Percentiles rank a stretch among this genome's conserved stretches.
These are phyloP conservation scores for Brotula barbata DNA, from an alignment of 2,797 vertebrate species.

Conservation along the genomic window DNA sequence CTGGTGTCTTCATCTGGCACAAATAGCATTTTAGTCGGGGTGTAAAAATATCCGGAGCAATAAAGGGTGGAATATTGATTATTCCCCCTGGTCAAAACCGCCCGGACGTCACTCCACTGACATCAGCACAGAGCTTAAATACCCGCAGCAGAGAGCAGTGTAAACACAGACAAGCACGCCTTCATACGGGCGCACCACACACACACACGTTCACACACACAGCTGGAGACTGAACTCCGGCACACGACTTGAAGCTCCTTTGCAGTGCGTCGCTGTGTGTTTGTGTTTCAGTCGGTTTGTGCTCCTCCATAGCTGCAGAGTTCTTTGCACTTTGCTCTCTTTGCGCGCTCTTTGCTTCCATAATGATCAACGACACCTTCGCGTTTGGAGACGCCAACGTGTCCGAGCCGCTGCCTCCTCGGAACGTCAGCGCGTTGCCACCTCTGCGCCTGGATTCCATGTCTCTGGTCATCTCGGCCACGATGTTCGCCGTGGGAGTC, in stretches of 20 bases:
- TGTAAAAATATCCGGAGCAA: neutral
- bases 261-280: neutral
- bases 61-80: conserved; percentile 14
- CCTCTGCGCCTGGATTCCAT: conserved; percentile 71
- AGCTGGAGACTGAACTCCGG: neutral
- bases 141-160: conserved; percentile 39
- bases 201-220: conserved; percentile 1
- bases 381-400: conserved; percentile 58
- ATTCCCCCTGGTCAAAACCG: neutral
- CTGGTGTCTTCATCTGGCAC: neutral
- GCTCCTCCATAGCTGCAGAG: neutral
- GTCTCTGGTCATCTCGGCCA: conserved; percentile 79
- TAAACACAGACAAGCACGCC: conserved; percentile 39
- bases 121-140: conserved; percentile 70
- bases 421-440: conserved; percentile 56
- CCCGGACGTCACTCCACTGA: conserved; percentile 66
- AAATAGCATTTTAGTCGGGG: neutral
- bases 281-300: too few species aligned
- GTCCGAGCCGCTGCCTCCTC: conserved; percentile 57
- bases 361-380: conserved; percentile 67
- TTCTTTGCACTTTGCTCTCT: neutral
- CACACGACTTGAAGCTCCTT: neutral
- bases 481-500: conserved; percentile 82
- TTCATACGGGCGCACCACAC: conserved; percentile 17
- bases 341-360: conserved; percentile 3